Base-by-base conservation (phyloP, 2,888 invertebrate species). In the Autographa pulchrina region DNA sequence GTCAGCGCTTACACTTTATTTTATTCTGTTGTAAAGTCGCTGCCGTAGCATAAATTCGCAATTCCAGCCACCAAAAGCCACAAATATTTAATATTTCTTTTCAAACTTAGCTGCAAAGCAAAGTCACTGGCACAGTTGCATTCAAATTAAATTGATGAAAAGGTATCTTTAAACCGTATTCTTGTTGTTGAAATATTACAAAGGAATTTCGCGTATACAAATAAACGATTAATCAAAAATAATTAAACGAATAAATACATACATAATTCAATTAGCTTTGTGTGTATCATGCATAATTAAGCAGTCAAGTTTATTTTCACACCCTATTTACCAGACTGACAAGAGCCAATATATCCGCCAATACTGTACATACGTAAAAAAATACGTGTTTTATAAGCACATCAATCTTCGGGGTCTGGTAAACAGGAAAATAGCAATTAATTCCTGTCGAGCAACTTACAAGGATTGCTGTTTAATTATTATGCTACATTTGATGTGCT, bases 361-460 rank as follows among this genome's bases (percentile, higher is more conserved):
- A 62, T 70, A 14, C 59, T 25, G 52, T 70, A 18, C 7, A 18
- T 13, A 41, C 68, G 38, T 41, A 38, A 32, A 25, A 41, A 62
- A 62, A 62, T 35, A 52, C 5, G 31, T 52, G n/a, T 13, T 20
- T 56, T 41, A 38, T 25, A 16, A 13, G 6, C 5, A 4, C 70
- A 75, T 73, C 41, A 41, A 75, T 75, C 76, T 70, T 70, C 59
- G 62, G n/a, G 31, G 52, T 41, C 59, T 11, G 18, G 59, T 18
- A 54, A 75, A 73, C 75, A 68, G 69, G 62, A 69, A 75, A 75
- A 62, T 25, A 4, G 16, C 18, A 41, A 70, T 75, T 56, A 56
- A 56, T 43, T 62, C 3, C 32, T 16, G 48, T 75, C 32, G 48
- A 25, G 4, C 58, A 0, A 56, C 5, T 25, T 56, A 25, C 54